Base-by-base conservation (phyloP, 1,140 invertebrate genomes). In the Nasonia giraulti region DNA sequence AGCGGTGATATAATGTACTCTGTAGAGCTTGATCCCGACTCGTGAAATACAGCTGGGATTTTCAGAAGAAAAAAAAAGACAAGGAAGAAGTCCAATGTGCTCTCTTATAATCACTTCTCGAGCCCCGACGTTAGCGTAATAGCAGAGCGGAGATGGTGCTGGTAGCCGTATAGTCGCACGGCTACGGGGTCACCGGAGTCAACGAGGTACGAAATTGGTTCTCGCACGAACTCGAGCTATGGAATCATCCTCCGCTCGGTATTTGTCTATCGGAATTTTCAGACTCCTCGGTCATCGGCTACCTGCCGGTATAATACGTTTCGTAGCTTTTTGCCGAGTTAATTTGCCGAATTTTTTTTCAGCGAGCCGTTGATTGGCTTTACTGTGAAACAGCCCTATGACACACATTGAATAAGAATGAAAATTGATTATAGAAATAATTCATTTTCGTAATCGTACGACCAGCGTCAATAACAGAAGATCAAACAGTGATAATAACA, bases 151-250 rank as follows among this genome's bases (percentile, higher is more conserved):
- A 62, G 33, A 37, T 37, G 5, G 33, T 37, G 5, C 33, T 55
- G 17, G 12, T 62, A n/a, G 55, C n/a, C 20, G 50, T 37, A 44
- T 44, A 66, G 77, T 55, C n/a, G 33, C 33, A 37, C 55, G 5
- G 77, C 66, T 3, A 14, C 17, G 27, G 20, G 7, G 40, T 74
- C 73, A 82, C 50, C 44, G 69, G 17, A 74, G 47, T 44, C 80
- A 82, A 82, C 80, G 40, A 82, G 47, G 40, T 82, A 82, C 40
- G 80, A 82, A 82, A 82, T 82, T 82, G 80, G 80, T 55, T 82
- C 69, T 8, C 20, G 55, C 55, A 20, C 37, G 37, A 27, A 69
- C 79, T 79, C 55, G 27, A 17, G 33, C 50, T 33, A 66, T 80
- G n/a, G 50, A 47, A 78, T 78, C 76, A 71, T 44, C 74, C 44